Evolutionary conservation across 1,140 invertebrate species (phyloP), one percentile per base, ranked within the genome.

Genomic region (Scylla paramamosain): DNA sequence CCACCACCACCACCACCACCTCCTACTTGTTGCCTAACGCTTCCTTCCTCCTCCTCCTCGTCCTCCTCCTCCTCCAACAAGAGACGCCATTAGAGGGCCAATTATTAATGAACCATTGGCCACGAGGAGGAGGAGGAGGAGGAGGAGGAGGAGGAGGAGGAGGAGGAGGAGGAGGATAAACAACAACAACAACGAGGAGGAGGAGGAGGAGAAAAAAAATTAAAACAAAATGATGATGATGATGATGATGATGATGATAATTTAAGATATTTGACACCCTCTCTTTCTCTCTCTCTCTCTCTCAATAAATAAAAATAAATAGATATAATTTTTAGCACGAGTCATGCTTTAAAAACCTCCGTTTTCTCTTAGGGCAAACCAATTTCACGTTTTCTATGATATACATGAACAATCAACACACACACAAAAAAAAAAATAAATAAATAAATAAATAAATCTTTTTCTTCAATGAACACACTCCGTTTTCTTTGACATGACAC

Each of bases 241-340:
- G 39, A 39, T 39, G 39, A 6, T 6, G 39, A 39, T 39, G 39
- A 39, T 39, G 39, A 39, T 39, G 39, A 39, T 6, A 39, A 39
- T 39, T 39, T 6, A 39, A n/a, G n/a, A n/a, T n/a, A n/a, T n/a
- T n/a, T n/a, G 86, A 25, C 16, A 25, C 16, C 14, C 20, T 10
- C 31, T 88, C 31, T 39, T 14, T 39, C 87, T 88, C 87, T 39
- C 32, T 39, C 87, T 88, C 87, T 88, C 32, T 39, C 32, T 88
- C 87, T 88, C 83, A 29, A n/a, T n/a, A n/a, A n/a, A n/a, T n/a
- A n/a, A n/a, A n/a, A n/a, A n/a, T n/a, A n/a, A n/a, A n/a, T n/a
- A n/a, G n/a, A n/a, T n/a, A n/a, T n/a, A n/a, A n/a, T n/a, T n/a
- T n/a, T n/a, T n/a, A n/a, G n/a, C 52, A 0, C 10, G 16, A 59